Conservation (phyloP, 23 tunicate genomes). For the Oikopleura dioica region DNA sequence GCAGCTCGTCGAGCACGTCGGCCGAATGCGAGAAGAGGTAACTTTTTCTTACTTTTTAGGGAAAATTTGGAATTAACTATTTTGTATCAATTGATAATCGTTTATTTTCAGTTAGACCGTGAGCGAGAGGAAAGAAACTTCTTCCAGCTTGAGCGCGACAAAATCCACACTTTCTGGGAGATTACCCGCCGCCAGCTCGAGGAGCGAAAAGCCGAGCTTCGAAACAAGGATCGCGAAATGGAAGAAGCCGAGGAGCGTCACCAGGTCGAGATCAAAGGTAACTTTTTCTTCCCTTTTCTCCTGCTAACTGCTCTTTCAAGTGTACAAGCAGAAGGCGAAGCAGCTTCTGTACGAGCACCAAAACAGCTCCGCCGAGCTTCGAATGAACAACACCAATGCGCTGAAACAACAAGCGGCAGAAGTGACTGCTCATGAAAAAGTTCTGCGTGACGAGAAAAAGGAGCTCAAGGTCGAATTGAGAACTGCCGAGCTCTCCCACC, state of each 20-base stretch:
- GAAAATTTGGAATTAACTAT: not conserved
- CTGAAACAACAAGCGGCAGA: conserved; percentile 66
- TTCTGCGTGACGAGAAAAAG: conserved; percentile 64
- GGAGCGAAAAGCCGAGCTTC: conserved; percentile 70
- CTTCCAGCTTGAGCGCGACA: conserved; percentile 85
- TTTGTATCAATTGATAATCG: not conserved
- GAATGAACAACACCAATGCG: conserved; percentile 58
- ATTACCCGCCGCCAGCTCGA: conserved; percentile 88
- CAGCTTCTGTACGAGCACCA: conserved; percentile 93
- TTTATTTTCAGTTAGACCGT: conserved; percentile 24
- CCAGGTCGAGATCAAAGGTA: conserved; percentile 85
- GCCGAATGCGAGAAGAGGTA: conserved; percentile 46
- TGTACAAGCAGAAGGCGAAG: conserved; percentile 95
- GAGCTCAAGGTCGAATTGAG: conserved; percentile 40
- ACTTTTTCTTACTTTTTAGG: not conserved
- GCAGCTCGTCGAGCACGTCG: conserved; percentile 76
- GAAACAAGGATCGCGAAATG: conserved; percentile 98
- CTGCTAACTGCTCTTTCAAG: conserved; percentile 20
- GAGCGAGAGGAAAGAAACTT: conserved; percentile 91
- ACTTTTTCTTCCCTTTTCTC: not conserved
- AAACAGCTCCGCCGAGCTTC: conserved; percentile 72
- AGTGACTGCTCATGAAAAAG: conserved; percentile 45
- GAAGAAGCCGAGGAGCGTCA: conserved; percentile 97
- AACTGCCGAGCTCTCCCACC: conserved; percentile 76
- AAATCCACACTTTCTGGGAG: conserved; percentile 96